Evolutionary conservation across 2,888 invertebrate species (phyloP).

Genomic region (Netelia inedita): DNA sequence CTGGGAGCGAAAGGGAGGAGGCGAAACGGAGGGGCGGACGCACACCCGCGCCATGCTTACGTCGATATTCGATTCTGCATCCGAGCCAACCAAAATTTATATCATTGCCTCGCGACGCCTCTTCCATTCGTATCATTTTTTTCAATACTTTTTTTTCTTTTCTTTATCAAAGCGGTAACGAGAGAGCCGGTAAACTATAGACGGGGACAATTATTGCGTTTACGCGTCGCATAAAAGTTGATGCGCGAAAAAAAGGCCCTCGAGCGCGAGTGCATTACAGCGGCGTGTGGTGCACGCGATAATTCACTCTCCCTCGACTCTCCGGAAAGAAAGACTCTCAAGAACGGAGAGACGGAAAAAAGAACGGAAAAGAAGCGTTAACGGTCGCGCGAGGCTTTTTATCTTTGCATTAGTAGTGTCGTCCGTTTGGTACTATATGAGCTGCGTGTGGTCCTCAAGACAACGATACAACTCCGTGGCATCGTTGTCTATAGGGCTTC

Average conservation of each 20-base stretch:
- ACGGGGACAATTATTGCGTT: conserved; percentile 21
- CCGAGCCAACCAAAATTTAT: conserved; percentile 60
- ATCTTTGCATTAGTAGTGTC: conserved; percentile 67
- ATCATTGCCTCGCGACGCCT: conserved; percentile 34
- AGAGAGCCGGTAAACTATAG: conserved; percentile 22
- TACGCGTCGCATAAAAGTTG: background rate
- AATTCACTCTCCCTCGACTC: conserved; percentile 44
- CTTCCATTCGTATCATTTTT: background rate
- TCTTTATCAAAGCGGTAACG: conserved; percentile 15
- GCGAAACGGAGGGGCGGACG: conserved; percentile 13
- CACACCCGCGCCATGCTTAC: background rate
- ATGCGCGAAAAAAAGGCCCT: background rate
- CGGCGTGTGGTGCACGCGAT: conserved; percentile 19
- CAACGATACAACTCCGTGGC: background rate
- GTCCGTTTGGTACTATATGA: background rate
- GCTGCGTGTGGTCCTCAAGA: conserved; percentile 66
- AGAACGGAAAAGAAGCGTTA: background rate
- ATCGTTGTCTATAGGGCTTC: background rate
- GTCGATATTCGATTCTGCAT: conserved; percentile 32
- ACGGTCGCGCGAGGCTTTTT: conserved; percentile 41
- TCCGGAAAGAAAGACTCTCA: background rate
- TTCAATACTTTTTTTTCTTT: background rate
- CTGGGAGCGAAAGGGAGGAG: conserved; percentile 28
- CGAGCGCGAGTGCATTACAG: too few relatives aligned
- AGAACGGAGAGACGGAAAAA: background rate